Percentiles rank a stretch among this genome's conserved stretches.
Conservation (phyloP, 2,797 vertebrate genomes). For the Pseudochaenichthys georgianus region DNA sequence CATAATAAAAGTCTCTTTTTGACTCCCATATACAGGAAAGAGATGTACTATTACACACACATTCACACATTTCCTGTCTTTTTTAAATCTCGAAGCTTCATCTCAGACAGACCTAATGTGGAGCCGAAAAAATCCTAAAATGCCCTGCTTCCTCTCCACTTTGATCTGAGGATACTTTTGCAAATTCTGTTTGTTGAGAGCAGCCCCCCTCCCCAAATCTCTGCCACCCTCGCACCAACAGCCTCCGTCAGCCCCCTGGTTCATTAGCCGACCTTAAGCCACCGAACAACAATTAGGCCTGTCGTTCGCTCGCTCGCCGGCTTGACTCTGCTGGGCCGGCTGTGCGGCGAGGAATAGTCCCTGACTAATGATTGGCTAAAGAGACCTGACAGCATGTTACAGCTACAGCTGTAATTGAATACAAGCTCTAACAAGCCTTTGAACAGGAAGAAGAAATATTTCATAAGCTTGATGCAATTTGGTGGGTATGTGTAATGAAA, state of each 20-base stretch:
- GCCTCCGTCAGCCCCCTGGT: conserved; percentile 84
- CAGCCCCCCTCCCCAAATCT: conserved; percentile 59
- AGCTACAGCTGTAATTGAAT: conserved; percentile 91
- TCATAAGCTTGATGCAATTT: conserved; percentile 91
- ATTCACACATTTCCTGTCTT: neutral
- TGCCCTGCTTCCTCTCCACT: conserved; percentile 78
- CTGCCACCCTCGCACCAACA: conserved; percentile 81
- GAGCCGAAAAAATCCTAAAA: conserved; percentile 86
- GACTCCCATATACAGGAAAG: conserved; percentile 3
- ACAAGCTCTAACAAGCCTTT: conserved; percentile 91
- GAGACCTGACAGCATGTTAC: conserved; percentile 90
- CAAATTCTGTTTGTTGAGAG: conserved; percentile 84
- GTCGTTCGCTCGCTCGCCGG: conserved; percentile 81
- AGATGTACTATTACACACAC: neutral
- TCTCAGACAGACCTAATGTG: conserved; percentile 80
- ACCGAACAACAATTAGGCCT: conserved; percentile 90
- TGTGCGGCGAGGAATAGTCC: conserved; percentile 78
- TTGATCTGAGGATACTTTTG: conserved; percentile 89
- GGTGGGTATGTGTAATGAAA: conserved; percentile 82
- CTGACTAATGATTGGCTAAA: conserved; percentile 93
- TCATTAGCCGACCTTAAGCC: conserved; percentile 93
- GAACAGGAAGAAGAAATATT: conserved; percentile 90
- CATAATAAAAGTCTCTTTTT: conserved; percentile 4
- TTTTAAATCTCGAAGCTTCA: conserved; percentile 71
- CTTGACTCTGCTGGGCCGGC: conserved; percentile 55